Percentiles rank a stretch among this genome's conserved stretches.
phyloP scores from a whole-genome alignment of 2,888 invertebrate species.

The Leucophenga montana region DNA sequence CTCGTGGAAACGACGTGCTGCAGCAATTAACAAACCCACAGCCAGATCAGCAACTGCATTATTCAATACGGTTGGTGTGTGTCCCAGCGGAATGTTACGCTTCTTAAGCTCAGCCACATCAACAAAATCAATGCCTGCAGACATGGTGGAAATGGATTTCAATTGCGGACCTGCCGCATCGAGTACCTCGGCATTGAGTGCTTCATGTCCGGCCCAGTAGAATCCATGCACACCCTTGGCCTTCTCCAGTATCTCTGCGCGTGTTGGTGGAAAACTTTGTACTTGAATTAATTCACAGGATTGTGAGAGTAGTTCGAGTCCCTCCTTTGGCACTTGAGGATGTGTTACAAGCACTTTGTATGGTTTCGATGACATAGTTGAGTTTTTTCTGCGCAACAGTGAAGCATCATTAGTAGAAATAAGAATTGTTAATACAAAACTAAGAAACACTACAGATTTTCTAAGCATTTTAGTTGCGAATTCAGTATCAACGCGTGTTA shows the following conservation, averaged over 20 bases:
- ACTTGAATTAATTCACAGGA: conserved; percentile 65
- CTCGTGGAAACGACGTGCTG: conserved; percentile 85
- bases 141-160: conserved; percentile 86
- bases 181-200: conserved; percentile 66
- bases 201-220: conserved; percentile 66
- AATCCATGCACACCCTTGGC: conserved; percentile 69
- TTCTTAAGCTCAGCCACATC: conserved; percentile 81
- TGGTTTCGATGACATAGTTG: conserved; percentile 47
- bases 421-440: conserved; percentile 27
- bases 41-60: conserved; percentile 88
- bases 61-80: conserved; percentile 84
- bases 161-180: conserved; percentile 77
- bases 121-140: conserved; percentile 90
- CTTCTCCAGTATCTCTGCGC: conserved; percentile 68
- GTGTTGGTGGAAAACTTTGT: conserved; percentile 60
- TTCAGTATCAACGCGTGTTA: not conserved
- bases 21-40: conserved; percentile 83
- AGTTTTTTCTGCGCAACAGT: conserved; percentile 43
- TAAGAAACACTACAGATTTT: not conserved
- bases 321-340: conserved; percentile 79
- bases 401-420: conserved; percentile 44
- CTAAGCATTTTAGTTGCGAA: not conserved
- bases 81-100: conserved; percentile 84
- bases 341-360: conserved; percentile 82
- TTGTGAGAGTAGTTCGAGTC: conserved; percentile 78